Evolutionary conservation across 2,888 invertebrate genomes (phyloP), one percentile per base, ranked within the genome.

Genomic region (Mythimna ferrago): DNA sequence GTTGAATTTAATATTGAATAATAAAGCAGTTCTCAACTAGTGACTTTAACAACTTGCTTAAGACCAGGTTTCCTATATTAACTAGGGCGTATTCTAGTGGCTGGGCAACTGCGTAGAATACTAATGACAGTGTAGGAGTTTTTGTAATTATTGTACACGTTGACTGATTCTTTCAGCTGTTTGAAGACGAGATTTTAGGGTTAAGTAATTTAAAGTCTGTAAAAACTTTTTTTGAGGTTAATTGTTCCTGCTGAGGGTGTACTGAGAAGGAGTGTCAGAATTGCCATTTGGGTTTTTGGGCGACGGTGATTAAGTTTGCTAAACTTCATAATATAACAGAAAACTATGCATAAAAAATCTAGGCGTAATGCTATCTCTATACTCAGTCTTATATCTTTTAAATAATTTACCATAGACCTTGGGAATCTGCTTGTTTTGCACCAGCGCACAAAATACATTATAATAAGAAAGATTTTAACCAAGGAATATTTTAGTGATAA

Each of bases 1-100:
- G 93, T 92, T 92, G 93, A 94, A 94, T 95, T 94, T 95, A 93
- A 95, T 96, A 94, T 94, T 94, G 94, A 95, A 96, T 96, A 95
- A 95, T 95, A 95, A 94, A 95, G 92, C 93, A 94, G 94, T 93
- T 94, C 89, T 88, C 91, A 93, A 93, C 92, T 94, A 93, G 93
- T 90, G 93, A 94, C 93, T 95, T 93, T 91, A 94, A 93, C 93
- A 93, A 94, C 92, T 95, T 92, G 91, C 90, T 92, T 91, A 91
- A 94, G 89, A 92, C 92, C 90, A 92, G 92, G 92, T 93, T 93
- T 90, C 90, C 91, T 92, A 90, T 90, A 92, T 91, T 93, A 93
- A 94, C 89, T 91, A 85, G 81, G 86, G 87, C 88, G 87, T 87
- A 83, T 83, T 86, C 81, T 83, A 77, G 80, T 86, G 74, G 71